Evolutionary conservation across 2,113 vertebrate genomes (phyloP).

Genomic region (Vulpes vulpes): DNA sequence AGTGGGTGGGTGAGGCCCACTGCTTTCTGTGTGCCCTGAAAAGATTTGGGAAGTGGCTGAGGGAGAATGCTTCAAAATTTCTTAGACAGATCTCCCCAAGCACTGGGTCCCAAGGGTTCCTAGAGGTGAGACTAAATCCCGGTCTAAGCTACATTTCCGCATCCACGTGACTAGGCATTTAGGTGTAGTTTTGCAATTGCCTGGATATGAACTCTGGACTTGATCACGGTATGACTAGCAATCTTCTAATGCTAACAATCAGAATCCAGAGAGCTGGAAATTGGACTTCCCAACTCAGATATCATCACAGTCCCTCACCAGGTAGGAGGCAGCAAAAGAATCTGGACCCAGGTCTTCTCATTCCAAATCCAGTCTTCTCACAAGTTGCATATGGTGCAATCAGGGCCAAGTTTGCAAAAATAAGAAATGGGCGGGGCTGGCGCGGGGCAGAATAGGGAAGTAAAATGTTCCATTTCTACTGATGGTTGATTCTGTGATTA

Average conservation of each 20-base stretch:
- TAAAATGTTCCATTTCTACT: neutral
- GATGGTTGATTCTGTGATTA: neutral
- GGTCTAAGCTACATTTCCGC: neutral
- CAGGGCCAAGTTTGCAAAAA: neutral
- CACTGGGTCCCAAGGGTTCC: neutral
- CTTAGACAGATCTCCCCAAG: neutral
- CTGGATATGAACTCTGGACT: neutral
- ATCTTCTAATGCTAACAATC: neutral
- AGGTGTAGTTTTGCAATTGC: neutral
- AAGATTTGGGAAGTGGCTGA: neutral
- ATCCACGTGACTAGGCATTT: neutral
- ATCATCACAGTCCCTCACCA: neutral
- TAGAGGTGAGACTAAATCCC: neutral
- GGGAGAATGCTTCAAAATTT: neutral
- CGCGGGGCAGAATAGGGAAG: neutral
- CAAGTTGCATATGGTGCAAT: no score
- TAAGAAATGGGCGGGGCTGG: fast-evolving
- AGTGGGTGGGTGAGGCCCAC: neutral
- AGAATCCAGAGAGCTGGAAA: neutral
- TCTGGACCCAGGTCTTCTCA: neutral
- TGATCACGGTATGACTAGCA: neutral
- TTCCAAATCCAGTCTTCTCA: neutral
- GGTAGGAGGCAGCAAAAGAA: neutral
- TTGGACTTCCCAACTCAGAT: neutral
- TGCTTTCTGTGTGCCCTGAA: neutral